Evolutionary conservation across 92 coral and sea anemone species (phyloP).

Genomic region (Umimayanthus kanabou): DNA sequence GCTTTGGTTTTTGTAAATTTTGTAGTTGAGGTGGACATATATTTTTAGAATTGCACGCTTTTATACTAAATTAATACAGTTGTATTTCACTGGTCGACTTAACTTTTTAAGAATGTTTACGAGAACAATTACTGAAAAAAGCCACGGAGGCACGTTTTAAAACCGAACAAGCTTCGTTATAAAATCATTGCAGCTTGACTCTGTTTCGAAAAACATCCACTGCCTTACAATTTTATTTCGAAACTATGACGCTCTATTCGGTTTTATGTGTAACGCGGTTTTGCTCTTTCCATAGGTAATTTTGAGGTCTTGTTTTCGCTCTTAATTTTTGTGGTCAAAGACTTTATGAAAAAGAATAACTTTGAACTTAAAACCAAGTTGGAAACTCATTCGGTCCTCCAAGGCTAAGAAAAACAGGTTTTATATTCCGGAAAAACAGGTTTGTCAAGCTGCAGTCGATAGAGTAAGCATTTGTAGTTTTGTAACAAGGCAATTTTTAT

Average conservation of each 20-base stretch:
- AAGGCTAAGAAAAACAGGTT: neutral
- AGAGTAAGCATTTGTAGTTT: conserved; percentile 5
- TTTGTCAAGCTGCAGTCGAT: conserved; percentile 26
- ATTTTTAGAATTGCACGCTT: conserved; percentile 16
- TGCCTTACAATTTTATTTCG: neutral
- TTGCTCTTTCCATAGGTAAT: neutral
- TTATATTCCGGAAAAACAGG: conserved; percentile 5
- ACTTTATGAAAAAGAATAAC: neutral
- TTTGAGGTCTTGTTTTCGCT: neutral
- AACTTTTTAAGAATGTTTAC: conserved; percentile 1
- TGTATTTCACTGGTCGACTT: neutral
- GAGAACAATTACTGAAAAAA: neutral
- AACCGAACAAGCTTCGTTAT: conserved; percentile 3
- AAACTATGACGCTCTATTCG: neutral
- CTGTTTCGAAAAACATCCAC: neutral
- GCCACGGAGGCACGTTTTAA: neutral
- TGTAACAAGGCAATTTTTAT: conserved; percentile 2
- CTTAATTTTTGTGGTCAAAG: neutral
- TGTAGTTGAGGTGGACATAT: neutral
- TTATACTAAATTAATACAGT: conserved; percentile 26
- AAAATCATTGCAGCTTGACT: conserved; percentile 6
- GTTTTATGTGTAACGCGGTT: neutral
- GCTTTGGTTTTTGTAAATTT: neutral
- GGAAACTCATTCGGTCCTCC: neutral
- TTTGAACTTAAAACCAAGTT: neutral